Evolutionary conservation across 2,113 vertebrate species (phyloP).

Genomic region (Callorhinus ursinus): DNA sequence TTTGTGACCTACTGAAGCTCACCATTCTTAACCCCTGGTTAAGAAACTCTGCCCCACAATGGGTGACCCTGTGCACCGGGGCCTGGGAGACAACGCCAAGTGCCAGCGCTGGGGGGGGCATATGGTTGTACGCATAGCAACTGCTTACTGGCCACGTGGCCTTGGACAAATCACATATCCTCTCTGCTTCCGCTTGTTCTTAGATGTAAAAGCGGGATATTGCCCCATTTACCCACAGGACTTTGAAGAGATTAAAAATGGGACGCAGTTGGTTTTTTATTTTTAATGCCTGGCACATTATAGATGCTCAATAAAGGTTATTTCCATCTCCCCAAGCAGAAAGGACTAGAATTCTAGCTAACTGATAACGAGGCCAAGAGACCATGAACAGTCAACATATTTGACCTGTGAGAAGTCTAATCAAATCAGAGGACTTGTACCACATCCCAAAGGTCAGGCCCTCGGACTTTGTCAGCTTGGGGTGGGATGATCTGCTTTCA

Average conservation of each 20-base stretch:
- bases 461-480: background rate
- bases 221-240: background rate
- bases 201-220: background rate
- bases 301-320: background rate
- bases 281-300: background rate
- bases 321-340: slow-evolving; percentile 7
- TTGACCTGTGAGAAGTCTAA: slow-evolving; percentile 52
- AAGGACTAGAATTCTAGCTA: background rate
- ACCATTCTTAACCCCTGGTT: background rate
- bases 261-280: background rate
- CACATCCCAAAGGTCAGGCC: slow-evolving; percentile 48
- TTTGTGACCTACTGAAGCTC: background rate
- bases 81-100: background rate
- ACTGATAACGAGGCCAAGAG: slow-evolving; percentile 21
- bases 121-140: fast-evolving
- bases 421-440: slow-evolving; percentile 18
- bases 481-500: background rate
- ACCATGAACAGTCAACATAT: slow-evolving; percentile 28
- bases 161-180: background rate
- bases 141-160: background rate
- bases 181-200: background rate
- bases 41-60: background rate
- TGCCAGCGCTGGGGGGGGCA: background rate
- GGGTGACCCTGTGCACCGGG: background rate
- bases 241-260: background rate